A percentile compares a stretch with the other conserved stretches of the same genome.
phyloP scores from a whole-genome alignment of 2,113 vertebrate species.

The Harpagus bidentatus region DNA sequence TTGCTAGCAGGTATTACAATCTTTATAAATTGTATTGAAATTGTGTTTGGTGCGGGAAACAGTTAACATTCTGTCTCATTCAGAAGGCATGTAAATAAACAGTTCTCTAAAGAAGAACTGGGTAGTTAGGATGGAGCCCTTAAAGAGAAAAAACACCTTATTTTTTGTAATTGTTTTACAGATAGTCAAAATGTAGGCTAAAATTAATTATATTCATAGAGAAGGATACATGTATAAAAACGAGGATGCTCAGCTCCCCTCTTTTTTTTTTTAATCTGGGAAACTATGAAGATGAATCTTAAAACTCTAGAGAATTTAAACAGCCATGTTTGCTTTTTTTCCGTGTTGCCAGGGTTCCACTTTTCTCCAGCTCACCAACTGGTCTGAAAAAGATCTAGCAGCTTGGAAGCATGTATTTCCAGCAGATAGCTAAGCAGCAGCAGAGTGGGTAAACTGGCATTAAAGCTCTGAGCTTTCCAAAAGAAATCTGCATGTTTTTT shows the following conservation, averaged over 20 bases:
- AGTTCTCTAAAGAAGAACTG: background rate
- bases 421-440: background rate
- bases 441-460: background rate
- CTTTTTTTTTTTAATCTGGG: background rate
- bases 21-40: background rate
- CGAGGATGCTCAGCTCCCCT: accelerated
- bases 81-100: background rate
- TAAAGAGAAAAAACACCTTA: background rate
- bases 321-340: background rate
- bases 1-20: background rate
- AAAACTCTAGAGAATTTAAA: background rate
- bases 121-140: background rate
- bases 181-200: background rate
- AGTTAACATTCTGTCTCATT: background rate
- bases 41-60: background rate
- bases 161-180: background rate
- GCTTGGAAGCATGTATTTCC: background rate
- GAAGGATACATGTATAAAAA: background rate
- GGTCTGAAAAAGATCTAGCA: background rate
- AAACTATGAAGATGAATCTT: background rate
- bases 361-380: background rate
- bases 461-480: background rate
- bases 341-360: background rate
- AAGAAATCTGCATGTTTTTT: background rate
- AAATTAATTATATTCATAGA: background rate